Evolutionary conservation across 64 coral and sea anemone species (phyloP), one percentile per base, ranked within the genome.

Genomic region (Montipora sp.): DNA sequence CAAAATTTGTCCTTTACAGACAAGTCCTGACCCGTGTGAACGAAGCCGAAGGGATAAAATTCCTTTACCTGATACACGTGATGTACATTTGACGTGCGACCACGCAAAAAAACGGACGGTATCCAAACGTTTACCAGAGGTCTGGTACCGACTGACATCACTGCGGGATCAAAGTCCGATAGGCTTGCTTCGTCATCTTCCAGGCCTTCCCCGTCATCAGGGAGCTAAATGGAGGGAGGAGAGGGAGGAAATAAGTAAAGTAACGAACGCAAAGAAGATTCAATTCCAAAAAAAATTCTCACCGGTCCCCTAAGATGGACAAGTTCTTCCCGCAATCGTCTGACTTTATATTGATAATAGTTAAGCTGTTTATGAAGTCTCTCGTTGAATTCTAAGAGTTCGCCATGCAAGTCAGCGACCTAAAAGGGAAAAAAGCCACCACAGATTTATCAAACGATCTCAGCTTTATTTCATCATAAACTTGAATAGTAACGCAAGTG

Each of bases 381-480:
- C 8, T 99, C 94, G 59, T 99, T 99, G 61, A 99, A 95, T 60
- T 99, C 98, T 60, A 99, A 92, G 11, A 99, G 75, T 77, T 99
- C 98, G 27, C 98, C 98, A 66, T 99, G 98, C 89, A 99, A 96
- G 77, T 99, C 96, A 18, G 96, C 96, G 16, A 98, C 94, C 96
- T 98, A 61, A 21, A 60, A 78, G 78, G 13, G 47, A 57, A 57
- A 57, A 8, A 57, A 57, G 1, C 3, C 72, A 36, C 2, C 36
- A 36, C 73, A 22, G 89, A 48, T 70, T 15, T 77, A 79, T 18
- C 48, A 14, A 11, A 23, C 47, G 36, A 36, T 48, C 12, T 23
- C 20, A 55, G 15, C 69, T 24, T 8, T 2, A 70, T 3, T 48
- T 22, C 60, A 8, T 15, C 13, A 63, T 16, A 63, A 63, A 63